Base-by-base conservation (phyloP, 2,888 invertebrate genomes). In the Endomychus coccineus region DNA sequence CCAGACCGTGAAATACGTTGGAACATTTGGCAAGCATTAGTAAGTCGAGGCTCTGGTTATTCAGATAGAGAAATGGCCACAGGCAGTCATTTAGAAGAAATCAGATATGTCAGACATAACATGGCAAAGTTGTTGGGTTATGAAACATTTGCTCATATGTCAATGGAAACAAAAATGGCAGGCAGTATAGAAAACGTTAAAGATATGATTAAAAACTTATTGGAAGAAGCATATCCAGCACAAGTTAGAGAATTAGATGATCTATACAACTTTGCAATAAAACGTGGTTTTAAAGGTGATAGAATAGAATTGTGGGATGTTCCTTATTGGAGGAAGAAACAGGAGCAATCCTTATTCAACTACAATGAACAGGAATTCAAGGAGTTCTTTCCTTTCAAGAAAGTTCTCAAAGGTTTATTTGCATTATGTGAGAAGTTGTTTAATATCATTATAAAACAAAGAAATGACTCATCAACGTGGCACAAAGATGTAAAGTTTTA, bases 101-200 rank as follows among this genome's bases (percentile, higher is more conserved):
- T 95, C 34, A 72, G 92, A 21, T 67, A 61, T 27, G 58, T 76
- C 22, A 74, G 88, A 46, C 66, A 67, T 25, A 77, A 81, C 22
- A 78, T 86, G 54, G 91, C 92, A 0, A 70, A 78, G 45, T 52
- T 80, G 9, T 66, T 94, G 6, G 92, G 94, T 0, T 95, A 78
- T 60, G 72, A 82, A 43, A 78, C 75, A 34, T 94, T 71, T 64
- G 82, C 78, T 0, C 81, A 90, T 22, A 80, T 94, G 81, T 88
- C 87, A 21, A 88, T 95, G 88, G 81, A 86, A 67, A 91, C 90
- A 0, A 94, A 92, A 73, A 83, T 95, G 90, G 89, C 91, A 4
- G 85, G 82, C 5, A 80, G 71, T 45, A 66, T 87, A 9, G 77
- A 83, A 33, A 83, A 82, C 61, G 79, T 92, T 0, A 70, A 80